Base-by-base conservation (phyloP, 2,113 vertebrate genomes). In the Phoxinus phoxinus region DNA sequence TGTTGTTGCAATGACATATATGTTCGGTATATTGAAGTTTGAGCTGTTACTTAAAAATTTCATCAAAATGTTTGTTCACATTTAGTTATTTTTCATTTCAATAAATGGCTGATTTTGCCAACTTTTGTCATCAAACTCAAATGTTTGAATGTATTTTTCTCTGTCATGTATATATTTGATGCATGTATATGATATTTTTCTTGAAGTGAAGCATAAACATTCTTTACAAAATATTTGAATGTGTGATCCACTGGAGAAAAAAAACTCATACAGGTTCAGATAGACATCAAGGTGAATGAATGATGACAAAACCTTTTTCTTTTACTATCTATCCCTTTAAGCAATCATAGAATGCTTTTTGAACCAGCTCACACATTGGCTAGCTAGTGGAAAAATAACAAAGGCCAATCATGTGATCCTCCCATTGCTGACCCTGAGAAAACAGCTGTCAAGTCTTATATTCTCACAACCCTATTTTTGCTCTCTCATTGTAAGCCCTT, bases 31-130 rank as follows among this genome's bases (percentile, higher is more conserved):
- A 80, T 84, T 37, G 72, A 59, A 88, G 79, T 83, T 89, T 84
- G 69, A 88, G 77, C 74, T 81, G 72, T 91, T 88, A 83, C 87
- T 79, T 78, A 89, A 83, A 87, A 82, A 86, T 19, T 10, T 30
- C 27, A 83, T 63, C 21, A 85, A 41, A 17, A 65, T 21, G 30
- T 69, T 51, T 91, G 83, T 90, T 89, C 51, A 89, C 86, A 85
- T 91, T 92, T 87, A 87, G 83, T 89, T 92, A 85, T 92, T 90
- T 92, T 91, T 88, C 86, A 90, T 93, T 93, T 91, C 89, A 94
- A 94, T 94, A 94, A 94, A 94, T 92, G 89, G 91, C 89, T 88
- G 87, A 72, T 91, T 92, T 91, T 90, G 89, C 90, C 90, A 90
- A 90, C 84, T 87, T 86, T 91, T 88, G 77, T 67, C 48, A 79